Base-by-base conservation (phyloP, 2,797 vertebrate genomes). In the Sebastes melanostomus region DNA sequence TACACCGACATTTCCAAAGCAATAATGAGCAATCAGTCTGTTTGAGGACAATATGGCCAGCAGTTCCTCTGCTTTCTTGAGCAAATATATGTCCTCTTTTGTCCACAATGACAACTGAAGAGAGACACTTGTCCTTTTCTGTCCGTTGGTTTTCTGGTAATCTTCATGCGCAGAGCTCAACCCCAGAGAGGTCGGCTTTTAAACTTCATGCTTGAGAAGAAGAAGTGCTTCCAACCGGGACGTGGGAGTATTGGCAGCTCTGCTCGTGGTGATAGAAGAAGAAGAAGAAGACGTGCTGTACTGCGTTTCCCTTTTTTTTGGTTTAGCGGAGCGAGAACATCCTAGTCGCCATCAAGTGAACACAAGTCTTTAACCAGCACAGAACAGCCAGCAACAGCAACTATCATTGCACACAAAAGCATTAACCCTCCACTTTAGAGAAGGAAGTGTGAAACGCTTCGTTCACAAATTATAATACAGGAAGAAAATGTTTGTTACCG, bases 301-400 rank as follows among this genome's bases (percentile, higher is more conserved):
- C 54, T 54, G 29, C 24, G 3, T 12, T 52, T 81, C 58, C 63
- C 38, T 65, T 59, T 55, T 50, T 74, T 59, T 78, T 76, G 72
- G 66, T 87, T 82, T 59, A 38, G 74, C 27, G 14, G 66, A 78
- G 58, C 6, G 25, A 73, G 50, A 68, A 77, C 79, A 14, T 87
- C 72, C 75, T 58, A 74, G 88, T 86, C 86, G 87, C 85, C 85
- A 58, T 90, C 80, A 77, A 71, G 73, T 86, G 72, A 86, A 75
- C 55, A 88, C 79, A 56, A 59, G 36, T 75, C 14, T 11, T 50
- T 50, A 77, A 69, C 72, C 71, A 84, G 69, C 27, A 78, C 71
- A 60, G 71, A 54, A 73, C 73, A 82, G 29, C 27, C 63, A 80
- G 70, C 65, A 32, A 70, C 59, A 77, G 54, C 59, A 78, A 61